Base-by-base conservation (phyloP, 1,140 invertebrate species). In the Zaprionus vittiger region DNA sequence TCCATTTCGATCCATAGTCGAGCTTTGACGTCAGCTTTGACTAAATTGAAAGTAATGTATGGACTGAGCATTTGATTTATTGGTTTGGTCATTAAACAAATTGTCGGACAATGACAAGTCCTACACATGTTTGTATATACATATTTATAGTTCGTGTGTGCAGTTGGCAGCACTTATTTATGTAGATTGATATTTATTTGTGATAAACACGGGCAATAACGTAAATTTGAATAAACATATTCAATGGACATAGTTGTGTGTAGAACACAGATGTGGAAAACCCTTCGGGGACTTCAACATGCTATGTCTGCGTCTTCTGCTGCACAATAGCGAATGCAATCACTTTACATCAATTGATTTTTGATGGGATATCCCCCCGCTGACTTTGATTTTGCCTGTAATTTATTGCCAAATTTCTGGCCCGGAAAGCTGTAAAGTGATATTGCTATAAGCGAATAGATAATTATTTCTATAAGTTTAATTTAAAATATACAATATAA, bases 141-240 rank as follows among this genome's bases (percentile, higher is more conserved):
- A 69, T 52, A 56, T 54, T 62, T 57, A 34, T 12, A 31, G 15
- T 24, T 57, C 37, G 12, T 28, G 37, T 55, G 22, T 62, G 47
- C 70, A 66, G 28, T 41, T 65, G 55, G 55, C 28, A 54, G 63
- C 62, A 66, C 66, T 81, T 89, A 81, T 89, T 84, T 83, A 83
- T 83, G 81, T 73, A 81, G 78, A 83, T 87, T 81, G 78, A 89
- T 79, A 73, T 80, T 78, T 70, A 81, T 81, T 76, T 60, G 57
- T 73, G 84, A 76, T 87, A 87, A 87, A 87, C 84, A 87, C 61
- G 73, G 64, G 60, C 76, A 90, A 77, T 90, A 86, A 90, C 86
- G 85, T 72, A 90, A 90, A 85, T 90, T 90, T 85, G 79, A 80
- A 85, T 90, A 90, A 85, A 90, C 85, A 90, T 85, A 80, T 82